Conservation (phyloP, 2,113 vertebrate species). For the Triplophysa rosa region DNA sequence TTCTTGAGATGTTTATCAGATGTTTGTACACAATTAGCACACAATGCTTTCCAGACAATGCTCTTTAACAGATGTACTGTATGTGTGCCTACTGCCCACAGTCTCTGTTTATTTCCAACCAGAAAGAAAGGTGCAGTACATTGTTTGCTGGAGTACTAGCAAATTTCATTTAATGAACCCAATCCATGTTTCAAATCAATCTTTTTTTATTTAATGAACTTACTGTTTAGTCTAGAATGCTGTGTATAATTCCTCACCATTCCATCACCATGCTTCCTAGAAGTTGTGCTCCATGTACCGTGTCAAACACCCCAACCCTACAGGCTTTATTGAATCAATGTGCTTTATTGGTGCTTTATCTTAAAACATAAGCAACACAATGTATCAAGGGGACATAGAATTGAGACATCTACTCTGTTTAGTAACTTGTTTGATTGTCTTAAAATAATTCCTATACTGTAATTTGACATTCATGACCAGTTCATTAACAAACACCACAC, state of each 20-base stretch:
- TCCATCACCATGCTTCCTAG: slow-evolving; percentile 54
- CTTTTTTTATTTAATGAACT: slow-evolving; percentile 68
- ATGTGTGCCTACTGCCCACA: slow-evolving; percentile 2
- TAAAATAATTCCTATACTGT: no score
- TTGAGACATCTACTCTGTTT: no score
- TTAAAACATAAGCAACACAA: no score
- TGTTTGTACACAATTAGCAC: slow-evolving; percentile 25
- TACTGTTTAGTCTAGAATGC: slow-evolving; percentile 69
- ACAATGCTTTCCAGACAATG: slow-evolving; percentile 21
- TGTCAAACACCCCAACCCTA: not conserved
- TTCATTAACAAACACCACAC: no score
- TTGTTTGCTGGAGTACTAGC: no score
- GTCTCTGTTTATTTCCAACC: not conserved
- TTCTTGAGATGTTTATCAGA: slow-evolving; percentile 27
- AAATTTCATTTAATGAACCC: no score
- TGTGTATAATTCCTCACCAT: slow-evolving; percentile 71
- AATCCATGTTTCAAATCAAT: slow-evolving; percentile 42
- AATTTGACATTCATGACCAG: no score
- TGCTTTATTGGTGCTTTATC: no score
- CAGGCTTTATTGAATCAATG: no score
- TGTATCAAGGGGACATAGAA: no score
- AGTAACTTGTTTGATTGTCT: no score
- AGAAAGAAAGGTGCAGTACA: no score
- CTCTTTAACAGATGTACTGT: not conserved
- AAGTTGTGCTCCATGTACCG: not conserved